phyloP scores from a whole-genome alignment of 1,140 invertebrate species.

The Pseudomyrmex gracilis region DNA sequence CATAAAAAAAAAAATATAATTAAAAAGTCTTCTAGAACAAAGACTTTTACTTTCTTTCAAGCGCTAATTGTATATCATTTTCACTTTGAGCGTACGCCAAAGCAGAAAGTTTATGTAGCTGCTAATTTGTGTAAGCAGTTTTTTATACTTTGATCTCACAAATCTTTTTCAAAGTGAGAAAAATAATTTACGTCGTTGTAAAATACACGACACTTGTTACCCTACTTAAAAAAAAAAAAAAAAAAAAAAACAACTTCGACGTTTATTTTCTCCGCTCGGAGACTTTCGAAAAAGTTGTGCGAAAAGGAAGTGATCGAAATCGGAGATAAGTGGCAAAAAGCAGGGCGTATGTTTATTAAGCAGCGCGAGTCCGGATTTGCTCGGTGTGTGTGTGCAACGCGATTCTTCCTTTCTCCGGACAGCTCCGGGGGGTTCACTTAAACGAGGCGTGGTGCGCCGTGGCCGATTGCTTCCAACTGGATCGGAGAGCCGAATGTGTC shows the following conservation, averaged over 20 bases:
- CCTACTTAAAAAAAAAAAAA: too few species aligned
- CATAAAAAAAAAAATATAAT: slow-evolving; percentile 4
- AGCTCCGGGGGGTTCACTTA: slow-evolving; percentile 70
- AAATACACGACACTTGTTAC: neutral
- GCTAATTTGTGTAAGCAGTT: neutral
- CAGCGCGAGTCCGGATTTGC: slow-evolving; percentile 65
- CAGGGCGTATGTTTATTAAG: slow-evolving; percentile 64
- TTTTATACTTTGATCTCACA: neutral
- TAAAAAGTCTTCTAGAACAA: neutral
- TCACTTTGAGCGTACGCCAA: neutral
- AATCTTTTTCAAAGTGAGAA: neutral
- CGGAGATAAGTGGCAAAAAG: slow-evolving; percentile 36
- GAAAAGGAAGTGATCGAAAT: slow-evolving; percentile 41
- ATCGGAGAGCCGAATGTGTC: slow-evolving; percentile 77
- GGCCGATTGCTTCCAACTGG: slow-evolving; percentile 74
- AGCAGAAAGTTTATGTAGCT: neutral
- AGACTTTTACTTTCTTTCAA: neutral
- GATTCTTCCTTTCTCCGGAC: slow-evolving; percentile 80
- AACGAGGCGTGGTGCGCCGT: slow-evolving; percentile 78
- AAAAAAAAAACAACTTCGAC: neutral
- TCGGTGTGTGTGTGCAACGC: slow-evolving; percentile 49
- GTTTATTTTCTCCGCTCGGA: neutral
- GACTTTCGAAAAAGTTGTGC: neutral
- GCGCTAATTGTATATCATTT: neutral
- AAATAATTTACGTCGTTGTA: neutral